A percentile compares a stretch with the other conserved stretches of the same genome.
These are phyloP conservation scores for Cisticola juncidis DNA, from an alignment of 2,113 vertebrate genomes.

Conservation along the genomic window DNA sequence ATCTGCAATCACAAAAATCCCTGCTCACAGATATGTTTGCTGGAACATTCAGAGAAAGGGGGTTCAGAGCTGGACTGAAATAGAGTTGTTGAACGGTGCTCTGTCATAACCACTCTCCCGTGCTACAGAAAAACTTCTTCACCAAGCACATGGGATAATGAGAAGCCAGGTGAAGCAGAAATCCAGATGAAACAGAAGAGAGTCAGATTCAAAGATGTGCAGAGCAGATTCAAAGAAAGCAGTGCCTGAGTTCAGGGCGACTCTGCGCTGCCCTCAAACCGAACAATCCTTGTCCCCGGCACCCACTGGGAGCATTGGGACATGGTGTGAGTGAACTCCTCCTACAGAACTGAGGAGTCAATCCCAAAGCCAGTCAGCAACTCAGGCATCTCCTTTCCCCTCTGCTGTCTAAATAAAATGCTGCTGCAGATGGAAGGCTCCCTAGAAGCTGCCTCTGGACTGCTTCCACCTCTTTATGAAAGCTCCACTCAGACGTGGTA, in stretches of 20 bases:
- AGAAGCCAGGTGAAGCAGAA: slow-evolving; percentile 41
- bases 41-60: not conserved
- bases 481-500: not conserved
- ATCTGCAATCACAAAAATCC: not conserved
- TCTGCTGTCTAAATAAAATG: slow-evolving; percentile 58
- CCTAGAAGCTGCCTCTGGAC: slow-evolving; percentile 60
- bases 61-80: not conserved
- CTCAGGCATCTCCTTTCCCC: slow-evolving; percentile 46
- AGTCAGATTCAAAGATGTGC: slow-evolving; percentile 1
- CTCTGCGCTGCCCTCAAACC: not conserved
- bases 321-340: not conserved
- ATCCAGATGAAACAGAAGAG: slow-evolving; percentile 34
- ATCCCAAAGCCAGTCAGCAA: slow-evolving; percentile 43
- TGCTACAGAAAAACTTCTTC: not conserved
- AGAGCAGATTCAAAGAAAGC: not conserved
- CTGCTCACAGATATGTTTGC: not conserved
- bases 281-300: slow-evolving; percentile 15
- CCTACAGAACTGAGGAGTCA: not conserved
- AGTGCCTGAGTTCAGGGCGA: not conserved
- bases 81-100: not conserved
- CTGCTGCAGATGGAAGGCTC: slow-evolving; percentile 50
- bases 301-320: not conserved
- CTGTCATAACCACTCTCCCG: not conserved
- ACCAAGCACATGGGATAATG: not conserved
- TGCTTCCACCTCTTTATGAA: slow-evolving; percentile 49